Evolutionary conservation across 64 coral and sea anemone species (phyloP).

Genomic region (Anthopleura sola): DNA sequence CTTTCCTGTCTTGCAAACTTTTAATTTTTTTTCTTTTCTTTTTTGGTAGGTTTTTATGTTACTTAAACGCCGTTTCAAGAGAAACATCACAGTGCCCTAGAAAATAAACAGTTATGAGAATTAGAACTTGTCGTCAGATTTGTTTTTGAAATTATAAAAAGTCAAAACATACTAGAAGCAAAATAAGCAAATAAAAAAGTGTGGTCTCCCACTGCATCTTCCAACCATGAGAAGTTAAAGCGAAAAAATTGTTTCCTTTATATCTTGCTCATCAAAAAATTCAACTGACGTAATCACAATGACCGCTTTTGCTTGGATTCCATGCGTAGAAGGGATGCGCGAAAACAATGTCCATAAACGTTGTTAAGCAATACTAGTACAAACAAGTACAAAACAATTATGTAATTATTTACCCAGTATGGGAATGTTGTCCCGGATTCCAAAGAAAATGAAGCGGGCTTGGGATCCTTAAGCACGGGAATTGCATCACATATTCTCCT

Average conservation of each 20-base stretch:
- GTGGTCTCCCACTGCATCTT: too few species aligned
- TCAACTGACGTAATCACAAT: too few species aligned
- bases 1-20: neutral
- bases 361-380: too few species aligned
- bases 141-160: neutral
- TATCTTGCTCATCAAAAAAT: too few species aligned
- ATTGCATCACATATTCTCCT: neutral
- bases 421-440: neutral
- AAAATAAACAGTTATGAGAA: neutral
- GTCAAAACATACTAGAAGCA: too few species aligned
- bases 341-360: too few species aligned
- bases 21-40: neutral
- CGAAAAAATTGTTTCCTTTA: too few species aligned
- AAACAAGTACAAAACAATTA: too few species aligned
- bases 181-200: too few species aligned
- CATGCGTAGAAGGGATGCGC: too few species aligned
- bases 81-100: neutral
- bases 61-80: neutral
- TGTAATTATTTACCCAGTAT: neutral
- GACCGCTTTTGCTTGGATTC: too few species aligned
- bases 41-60: neutral
- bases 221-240: too few species aligned
- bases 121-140: neutral
- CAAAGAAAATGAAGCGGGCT: neutral
- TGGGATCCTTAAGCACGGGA: neutral